These are phyloP conservation scores for Shinisaurus crocodilurus DNA, from an alignment of 2,113 vertebrate species.

Conservation along the genomic window DNA sequence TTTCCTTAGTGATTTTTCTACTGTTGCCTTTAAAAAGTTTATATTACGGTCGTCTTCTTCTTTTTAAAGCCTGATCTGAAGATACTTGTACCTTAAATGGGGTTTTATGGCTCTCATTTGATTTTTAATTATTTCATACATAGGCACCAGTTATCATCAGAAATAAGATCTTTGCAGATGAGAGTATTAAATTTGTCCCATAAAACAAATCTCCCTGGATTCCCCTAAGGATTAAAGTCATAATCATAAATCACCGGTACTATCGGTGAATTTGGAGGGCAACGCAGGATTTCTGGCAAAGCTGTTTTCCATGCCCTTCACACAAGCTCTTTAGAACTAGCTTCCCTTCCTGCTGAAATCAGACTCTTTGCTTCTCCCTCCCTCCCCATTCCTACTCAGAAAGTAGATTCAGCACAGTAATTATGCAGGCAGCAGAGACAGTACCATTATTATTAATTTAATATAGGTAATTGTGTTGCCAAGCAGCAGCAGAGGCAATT, in stretches of 20 bases:
- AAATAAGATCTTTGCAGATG: neutral
- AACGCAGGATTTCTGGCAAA: neutral
- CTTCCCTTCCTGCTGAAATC: neutral
- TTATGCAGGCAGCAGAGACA: neutral
- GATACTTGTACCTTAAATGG: neutral
- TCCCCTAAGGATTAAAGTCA: slow-evolving; percentile 1
- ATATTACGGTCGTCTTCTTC: too few relatives aligned
- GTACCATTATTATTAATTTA: slow-evolving; percentile 13
- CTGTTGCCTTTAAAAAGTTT: neutral
- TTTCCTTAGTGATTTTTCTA: neutral
- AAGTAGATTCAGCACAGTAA: neutral
- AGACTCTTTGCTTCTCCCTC: neutral
- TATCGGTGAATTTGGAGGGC: neutral
- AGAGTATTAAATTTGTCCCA: neutral
- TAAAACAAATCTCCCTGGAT: neutral
- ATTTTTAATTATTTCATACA: neutral
- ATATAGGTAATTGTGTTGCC: neutral
- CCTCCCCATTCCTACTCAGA: neutral
- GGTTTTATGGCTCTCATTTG: neutral
- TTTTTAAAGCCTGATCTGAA: neutral
- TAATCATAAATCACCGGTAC: neutral
- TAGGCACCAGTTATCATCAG: neutral
- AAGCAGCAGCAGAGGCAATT: neutral
- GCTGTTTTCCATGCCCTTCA: neutral
- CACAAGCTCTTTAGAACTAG: neutral